These are phyloP conservation scores for Protodeltote pygarga DNA, from an alignment of 2,888 invertebrate species.

Conservation along the genomic window DNA sequence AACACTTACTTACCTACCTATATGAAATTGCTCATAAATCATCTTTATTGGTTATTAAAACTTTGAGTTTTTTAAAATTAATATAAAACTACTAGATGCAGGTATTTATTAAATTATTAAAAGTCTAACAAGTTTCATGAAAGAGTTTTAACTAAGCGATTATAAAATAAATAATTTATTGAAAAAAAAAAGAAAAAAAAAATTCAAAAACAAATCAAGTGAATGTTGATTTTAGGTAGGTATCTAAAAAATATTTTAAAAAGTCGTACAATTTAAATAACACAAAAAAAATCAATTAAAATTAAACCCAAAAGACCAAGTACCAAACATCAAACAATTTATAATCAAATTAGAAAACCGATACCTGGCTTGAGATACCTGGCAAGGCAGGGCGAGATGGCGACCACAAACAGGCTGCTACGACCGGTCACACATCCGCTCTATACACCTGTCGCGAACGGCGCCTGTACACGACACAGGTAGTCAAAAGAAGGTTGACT, in stretches of 20 bases:
- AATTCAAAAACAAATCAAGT: too few relatives aligned
- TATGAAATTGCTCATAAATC: slow-evolving; percentile 1
- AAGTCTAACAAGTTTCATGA: background rate
- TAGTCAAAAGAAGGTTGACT: slow-evolving; percentile 16
- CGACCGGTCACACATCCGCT: slow-evolving; percentile 65
- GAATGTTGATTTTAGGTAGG: too few relatives aligned
- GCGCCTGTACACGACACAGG: slow-evolving; percentile 45
- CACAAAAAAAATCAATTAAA: too few relatives aligned
- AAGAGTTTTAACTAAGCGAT: background rate
- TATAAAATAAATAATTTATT: background rate
- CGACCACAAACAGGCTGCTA: slow-evolving; percentile 44
- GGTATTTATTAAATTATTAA: too few relatives aligned
- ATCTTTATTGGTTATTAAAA: background rate
- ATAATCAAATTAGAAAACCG: slow-evolving; percentile 50
- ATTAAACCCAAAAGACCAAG: background rate
- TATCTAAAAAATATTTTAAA: too few relatives aligned
- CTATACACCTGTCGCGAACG: slow-evolving; percentile 59
- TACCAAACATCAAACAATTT: slow-evolving; percentile 14
- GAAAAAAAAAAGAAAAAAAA: background rate
- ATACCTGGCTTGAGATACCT: slow-evolving; percentile 33
- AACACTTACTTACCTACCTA: slow-evolving; percentile 10
- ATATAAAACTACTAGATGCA: too few relatives aligned
- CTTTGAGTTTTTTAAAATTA: too few relatives aligned
- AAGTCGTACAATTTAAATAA: too few relatives aligned
- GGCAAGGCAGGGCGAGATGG: slow-evolving; percentile 42